A percentile compares a stretch with the other conserved stretches of the same genome.
Evolutionary conservation across 2,113 vertebrate genomes (phyloP).

Genomic region (Riparia riparia): DNA sequence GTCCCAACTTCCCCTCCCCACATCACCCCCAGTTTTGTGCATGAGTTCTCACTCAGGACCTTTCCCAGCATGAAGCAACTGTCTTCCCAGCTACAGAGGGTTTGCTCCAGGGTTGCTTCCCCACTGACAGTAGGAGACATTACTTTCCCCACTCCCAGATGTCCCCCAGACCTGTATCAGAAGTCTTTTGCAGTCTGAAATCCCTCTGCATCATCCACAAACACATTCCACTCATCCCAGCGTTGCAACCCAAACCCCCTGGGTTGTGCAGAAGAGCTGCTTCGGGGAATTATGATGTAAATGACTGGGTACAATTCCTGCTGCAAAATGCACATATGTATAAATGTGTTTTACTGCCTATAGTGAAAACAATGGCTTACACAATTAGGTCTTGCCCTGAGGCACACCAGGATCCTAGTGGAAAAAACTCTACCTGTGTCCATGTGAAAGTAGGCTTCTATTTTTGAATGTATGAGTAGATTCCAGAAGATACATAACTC

Average conservation of each 20-base stretch:
- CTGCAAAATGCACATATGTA: neutral
- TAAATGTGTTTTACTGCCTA: neutral
- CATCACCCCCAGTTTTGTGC: neutral
- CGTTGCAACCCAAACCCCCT: neutral
- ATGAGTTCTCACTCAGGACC: neutral
- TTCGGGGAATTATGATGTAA: neutral
- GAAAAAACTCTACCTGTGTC: neutral
- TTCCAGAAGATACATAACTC: neutral
- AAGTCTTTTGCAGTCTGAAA: neutral
- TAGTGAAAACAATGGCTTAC: neutral
- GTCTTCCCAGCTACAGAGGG: neutral
- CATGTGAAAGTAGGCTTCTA: neutral
- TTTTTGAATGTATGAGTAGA: neutral
- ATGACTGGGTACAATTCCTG: fast-evolving
- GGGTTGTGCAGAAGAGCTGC: neutral
- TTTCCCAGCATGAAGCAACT: neutral
- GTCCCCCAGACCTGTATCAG: neutral
- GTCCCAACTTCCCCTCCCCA: neutral
- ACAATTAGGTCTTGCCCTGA: neutral
- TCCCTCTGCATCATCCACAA: neutral
- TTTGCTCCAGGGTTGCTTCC: neutral
- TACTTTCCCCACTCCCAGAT: neutral
- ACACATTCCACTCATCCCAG: neutral
- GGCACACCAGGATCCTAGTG: neutral
- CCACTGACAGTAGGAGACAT: neutral